phyloP scores from a whole-genome alignment of 2,113 vertebrate species.

The Spermophilus dauricus region DNA sequence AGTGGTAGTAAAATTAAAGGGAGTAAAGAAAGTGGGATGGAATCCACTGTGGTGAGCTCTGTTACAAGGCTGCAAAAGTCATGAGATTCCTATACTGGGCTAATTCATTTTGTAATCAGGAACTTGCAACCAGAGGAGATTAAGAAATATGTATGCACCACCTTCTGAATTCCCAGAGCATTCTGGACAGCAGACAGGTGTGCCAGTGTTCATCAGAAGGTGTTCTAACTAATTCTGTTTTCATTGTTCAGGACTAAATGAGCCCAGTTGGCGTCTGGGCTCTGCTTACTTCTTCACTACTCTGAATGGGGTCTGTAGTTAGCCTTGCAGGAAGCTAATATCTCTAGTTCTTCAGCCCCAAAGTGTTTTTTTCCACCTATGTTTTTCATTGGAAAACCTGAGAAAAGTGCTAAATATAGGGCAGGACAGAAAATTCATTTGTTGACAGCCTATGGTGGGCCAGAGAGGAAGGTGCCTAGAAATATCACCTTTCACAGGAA shows the following conservation, averaged over 20 bases:
- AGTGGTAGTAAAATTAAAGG: neutral
- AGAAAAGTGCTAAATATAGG: conserved; percentile 53
- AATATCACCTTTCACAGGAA: conserved; percentile 48
- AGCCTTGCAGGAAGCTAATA: conserved; percentile 51
- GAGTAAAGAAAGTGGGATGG: neutral
- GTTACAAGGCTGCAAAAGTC: neutral
- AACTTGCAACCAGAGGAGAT: neutral
- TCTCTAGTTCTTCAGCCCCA: conserved; percentile 55
- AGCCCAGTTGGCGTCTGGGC: neutral
- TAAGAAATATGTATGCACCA: neutral
- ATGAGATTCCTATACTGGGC: neutral
- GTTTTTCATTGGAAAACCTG: conserved; percentile 38
- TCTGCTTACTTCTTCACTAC: neutral
- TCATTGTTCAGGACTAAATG: neutral
- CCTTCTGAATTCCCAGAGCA: neutral
- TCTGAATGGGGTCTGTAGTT: conserved; percentile 42
- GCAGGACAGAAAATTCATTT: conserved; percentile 59
- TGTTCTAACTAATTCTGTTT: neutral
- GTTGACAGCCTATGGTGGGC: neutral
- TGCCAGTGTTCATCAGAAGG: neutral
- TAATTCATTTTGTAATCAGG: neutral
- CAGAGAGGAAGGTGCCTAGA: neutral
- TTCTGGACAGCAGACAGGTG: neutral
- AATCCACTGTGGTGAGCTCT: neutral
- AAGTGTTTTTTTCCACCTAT: conserved; percentile 40